Conservation (phyloP, 2,797 vertebrate species). For the Tragopan temminckii region DNA sequence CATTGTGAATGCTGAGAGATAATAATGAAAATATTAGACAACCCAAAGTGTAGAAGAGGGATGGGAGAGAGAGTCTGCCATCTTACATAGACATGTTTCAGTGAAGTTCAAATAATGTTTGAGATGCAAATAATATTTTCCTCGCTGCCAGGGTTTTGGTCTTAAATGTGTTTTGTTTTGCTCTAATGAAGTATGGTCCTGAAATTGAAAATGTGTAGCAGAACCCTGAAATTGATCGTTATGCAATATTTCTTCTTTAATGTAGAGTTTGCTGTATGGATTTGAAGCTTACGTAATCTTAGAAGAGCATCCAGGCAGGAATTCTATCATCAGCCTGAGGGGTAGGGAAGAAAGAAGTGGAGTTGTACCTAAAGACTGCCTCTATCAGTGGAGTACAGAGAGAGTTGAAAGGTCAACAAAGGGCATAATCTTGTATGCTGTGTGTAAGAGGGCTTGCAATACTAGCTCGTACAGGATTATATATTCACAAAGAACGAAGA, state of each 20-base stretch:
- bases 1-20: background rate
- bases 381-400: background rate
- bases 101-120: background rate
- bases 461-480: background rate
- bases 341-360: background rate
- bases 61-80: rapidly evolving
- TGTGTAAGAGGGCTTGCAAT: background rate
- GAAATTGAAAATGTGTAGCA: background rate
- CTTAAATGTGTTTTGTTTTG: background rate
- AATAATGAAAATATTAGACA: background rate
- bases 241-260: background rate
- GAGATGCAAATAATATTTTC: background rate
- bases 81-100: background rate
- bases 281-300: background rate
- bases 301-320: background rate
- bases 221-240: background rate
- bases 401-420: background rate
- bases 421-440: background rate
- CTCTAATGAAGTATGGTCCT: background rate
- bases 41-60: background rate
- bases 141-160: background rate
- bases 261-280: background rate
- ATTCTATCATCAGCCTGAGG: background rate
- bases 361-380: background rate
- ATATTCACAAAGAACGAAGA: background rate